Base-by-base conservation (phyloP, 2,888 invertebrate genomes). In the Encarsia formosa region DNA sequence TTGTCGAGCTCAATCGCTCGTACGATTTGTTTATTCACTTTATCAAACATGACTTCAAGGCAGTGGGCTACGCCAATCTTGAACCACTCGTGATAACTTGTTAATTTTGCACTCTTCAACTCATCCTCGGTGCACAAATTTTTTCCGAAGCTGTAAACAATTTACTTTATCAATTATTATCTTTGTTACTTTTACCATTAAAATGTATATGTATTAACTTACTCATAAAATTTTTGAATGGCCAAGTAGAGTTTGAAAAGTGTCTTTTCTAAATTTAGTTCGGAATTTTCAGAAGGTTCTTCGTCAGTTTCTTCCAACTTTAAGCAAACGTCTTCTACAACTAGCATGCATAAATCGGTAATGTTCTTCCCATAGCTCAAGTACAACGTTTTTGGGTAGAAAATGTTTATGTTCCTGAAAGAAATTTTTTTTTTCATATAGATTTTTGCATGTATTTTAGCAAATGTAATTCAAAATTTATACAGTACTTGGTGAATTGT, bases 241-340 rank as follows among this genome's bases (percentile, higher is more conserved):
- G 91, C 85, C 58, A 97, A 80, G 75, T 97, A 97, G 8, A 97
- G 78, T 73, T 96, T 94, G 73, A 97, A 94, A 43, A 97, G 76
- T 2, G 89, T 87, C 1, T 93, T 94, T 0, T 92, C 92, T 79
- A 90, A 85, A 2, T 84, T 82, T 32, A 91, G 75, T 13, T 87
- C 85, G 4, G 81, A 79, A 2, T 74, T 68, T 1, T 78, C 73
- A 2, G 75, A 64, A 3, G 75, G 63, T 0, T 79, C 79, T 9
- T 79, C 79, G 58, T 77, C 73, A 16, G 83, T 70, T 39, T 78
- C 79, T 68, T 88, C 89, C 47, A 92, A 74, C 60, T 84, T 83
- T 57, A 83, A 81, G 66, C 91, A 91, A 13, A 90, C 85, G 61
- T 84, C 82, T 32, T 78, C 76, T 0, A 89, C 83, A 55, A 86